A percentile compares a stretch with the other conserved stretches of the same genome.
Conservation (phyloP, 2,113 vertebrate genomes). For the Hydropotes inermis region DNA sequence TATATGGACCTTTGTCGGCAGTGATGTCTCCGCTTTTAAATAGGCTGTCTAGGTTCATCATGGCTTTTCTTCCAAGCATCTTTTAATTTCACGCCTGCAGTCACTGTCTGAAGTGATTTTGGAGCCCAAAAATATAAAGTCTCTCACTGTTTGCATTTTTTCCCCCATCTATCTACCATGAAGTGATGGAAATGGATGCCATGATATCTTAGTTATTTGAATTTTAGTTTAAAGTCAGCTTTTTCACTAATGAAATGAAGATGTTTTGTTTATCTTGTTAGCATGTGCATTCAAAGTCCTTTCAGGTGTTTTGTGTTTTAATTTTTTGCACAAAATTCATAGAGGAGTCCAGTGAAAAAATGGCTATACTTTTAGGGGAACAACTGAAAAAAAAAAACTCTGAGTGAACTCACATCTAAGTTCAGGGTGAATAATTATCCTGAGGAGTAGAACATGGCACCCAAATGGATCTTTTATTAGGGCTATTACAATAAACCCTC, state of each 20-base stretch:
- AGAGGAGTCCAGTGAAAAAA: background rate
- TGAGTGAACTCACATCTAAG: background rate
- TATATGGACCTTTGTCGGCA: background rate
- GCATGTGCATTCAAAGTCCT: background rate
- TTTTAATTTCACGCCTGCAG: background rate
- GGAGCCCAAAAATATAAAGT: background rate
- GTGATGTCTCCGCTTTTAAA: background rate
- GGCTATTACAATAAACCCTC: slow-evolving; percentile 4
- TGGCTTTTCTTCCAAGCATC: background rate
- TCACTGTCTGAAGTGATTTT: background rate
- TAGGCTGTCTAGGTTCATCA: background rate
- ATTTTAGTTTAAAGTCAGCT: background rate
- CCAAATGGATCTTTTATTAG: background rate
- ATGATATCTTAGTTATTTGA: background rate
- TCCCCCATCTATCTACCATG: background rate
- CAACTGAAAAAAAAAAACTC: background rate
- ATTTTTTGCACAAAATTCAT: background rate
- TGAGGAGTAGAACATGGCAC: background rate
- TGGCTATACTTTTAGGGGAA: background rate
- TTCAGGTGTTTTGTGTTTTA: background rate
- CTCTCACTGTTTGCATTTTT: background rate
- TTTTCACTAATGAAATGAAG: background rate
- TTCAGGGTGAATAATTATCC: background rate
- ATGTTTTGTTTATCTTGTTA: background rate
- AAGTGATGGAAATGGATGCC: background rate